Evolutionary conservation across 1,140 invertebrate species (phyloP).

Genomic region (Drosophila nebulosa): DNA sequence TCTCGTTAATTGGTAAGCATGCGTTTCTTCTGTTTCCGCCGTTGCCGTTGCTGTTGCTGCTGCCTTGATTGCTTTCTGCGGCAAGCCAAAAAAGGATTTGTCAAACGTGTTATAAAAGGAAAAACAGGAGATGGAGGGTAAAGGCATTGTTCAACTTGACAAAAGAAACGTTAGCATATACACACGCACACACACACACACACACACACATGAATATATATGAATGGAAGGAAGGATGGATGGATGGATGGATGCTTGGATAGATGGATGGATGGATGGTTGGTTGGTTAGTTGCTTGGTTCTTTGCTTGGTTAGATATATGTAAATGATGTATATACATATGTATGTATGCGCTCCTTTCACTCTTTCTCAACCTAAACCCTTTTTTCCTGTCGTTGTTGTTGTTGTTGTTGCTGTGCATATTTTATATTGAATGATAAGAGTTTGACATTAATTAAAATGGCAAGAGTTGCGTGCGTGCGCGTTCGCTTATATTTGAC

Average conservation of each 20-base stretch:
- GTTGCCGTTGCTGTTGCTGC: conserved; percentile 55
- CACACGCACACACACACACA: conserved; percentile 60
- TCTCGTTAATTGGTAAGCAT: conserved; percentile 71
- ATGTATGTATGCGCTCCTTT: neutral
- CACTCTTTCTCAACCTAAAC: neutral
- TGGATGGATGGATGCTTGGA: neutral
- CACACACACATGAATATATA: conserved; percentile 38
- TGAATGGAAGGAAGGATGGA: neutral
- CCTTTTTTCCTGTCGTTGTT: neutral
- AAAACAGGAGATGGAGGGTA: neutral
- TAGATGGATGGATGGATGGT: neutral
- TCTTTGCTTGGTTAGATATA: neutral
- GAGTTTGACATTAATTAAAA: conserved; percentile 69
- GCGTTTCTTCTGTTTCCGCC: conserved; percentile 59
- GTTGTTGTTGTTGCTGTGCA: conserved; percentile 16
- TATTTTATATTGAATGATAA: conserved; percentile 65
- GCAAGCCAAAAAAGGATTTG: conserved; percentile 59
- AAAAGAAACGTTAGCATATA: conserved; percentile 60
- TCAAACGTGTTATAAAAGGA: conserved; percentile 36
- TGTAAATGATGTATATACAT: conserved; percentile 9
- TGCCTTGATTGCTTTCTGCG: conserved; percentile 72
- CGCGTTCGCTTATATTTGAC: conserved; percentile 44
- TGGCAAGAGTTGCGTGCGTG: conserved; percentile 56
- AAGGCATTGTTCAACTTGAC: conserved; percentile 61
- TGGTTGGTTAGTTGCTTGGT: too few species aligned